Evolutionary conservation across 1,140 invertebrate species (phyloP), one percentile per base, ranked within the genome.

Genomic region (Caligus rogercresseyi): DNA sequence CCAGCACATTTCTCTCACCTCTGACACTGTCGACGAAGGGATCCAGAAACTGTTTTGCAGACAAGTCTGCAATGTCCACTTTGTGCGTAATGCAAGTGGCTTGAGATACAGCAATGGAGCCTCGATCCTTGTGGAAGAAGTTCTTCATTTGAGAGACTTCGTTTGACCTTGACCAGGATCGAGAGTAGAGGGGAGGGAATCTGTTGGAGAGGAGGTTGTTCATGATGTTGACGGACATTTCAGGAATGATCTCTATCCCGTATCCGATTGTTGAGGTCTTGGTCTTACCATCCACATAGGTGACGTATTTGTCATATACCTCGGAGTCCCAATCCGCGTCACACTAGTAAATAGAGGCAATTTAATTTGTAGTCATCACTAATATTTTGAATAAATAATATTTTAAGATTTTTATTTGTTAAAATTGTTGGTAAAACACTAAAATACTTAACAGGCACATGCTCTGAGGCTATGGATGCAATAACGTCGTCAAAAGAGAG

Each of bases 271-370:
- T 54, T 7, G 53, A 54, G 13, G 53, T 23, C 53, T 54, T 16
- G 7, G 21, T 54, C 21, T 58, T 58, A 24, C 56, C 56, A n/a
- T 58, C 25, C 11, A 58, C 56, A 58, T 58, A 58, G 4, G 13
- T 4, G 11, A 11, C 20, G 18, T 24, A 58, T 15, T 58, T 58
- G 18, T 58, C 56, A 58, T 11, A 58, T 13, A 58, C 25, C 25
- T 58, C 20, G 11, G 56, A 58, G 4, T 4, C 25, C 56, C 56
- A 58, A 18, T 4, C 7, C 13, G 56, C 56, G 25, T 58, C 56
- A 58, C 56, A 58, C 53, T 54, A n/a, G 7, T n/a, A n/a, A n/a
- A n/a, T n/a, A n/a, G n/a, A n/a, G n/a, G n/a, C n/a, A n/a, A n/a
- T n/a, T n/a, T n/a, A n/a, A n/a, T n/a, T n/a, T n/a, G n/a, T n/a